Evolutionary conservation across 2,113 vertebrate species (phyloP).

Genomic region (Aphyosemion australe): DNA sequence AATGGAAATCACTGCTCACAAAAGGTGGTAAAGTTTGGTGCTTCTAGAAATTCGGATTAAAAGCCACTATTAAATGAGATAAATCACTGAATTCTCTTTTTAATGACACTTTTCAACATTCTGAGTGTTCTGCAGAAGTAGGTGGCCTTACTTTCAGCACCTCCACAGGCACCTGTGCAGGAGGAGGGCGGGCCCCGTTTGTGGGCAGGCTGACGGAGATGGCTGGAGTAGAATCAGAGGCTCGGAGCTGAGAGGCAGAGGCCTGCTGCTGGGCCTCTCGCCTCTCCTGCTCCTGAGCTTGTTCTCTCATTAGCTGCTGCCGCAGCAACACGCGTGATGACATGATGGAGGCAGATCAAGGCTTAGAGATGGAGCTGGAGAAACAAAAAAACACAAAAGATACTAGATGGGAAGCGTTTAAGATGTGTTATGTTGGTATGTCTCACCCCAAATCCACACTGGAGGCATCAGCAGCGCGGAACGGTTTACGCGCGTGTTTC

Average conservation of each 20-base stretch:
- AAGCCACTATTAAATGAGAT: too few species aligned
- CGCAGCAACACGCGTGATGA: constrained; percentile 84
- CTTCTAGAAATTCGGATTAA: too few species aligned
- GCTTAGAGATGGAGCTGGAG: constrained; percentile 52
- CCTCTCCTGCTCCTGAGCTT: constrained; percentile 88
- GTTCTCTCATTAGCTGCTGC: constrained; percentile 91
- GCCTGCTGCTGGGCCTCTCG: constrained; percentile 84
- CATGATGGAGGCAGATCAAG: constrained; percentile 62
- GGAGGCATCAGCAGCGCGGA: too few species aligned
- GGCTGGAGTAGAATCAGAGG: constrained; percentile 78
- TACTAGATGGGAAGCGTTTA: not conserved
- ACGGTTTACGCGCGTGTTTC: too few species aligned
- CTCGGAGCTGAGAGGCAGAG: constrained; percentile 73
- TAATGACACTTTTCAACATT: not conserved
- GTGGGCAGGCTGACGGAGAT: constrained; percentile 80
- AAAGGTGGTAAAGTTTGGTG: not conserved
- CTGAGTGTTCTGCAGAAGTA: not conserved
- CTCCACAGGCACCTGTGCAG: constrained; percentile 88
- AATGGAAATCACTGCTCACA: not conserved
- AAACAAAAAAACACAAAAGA: not conserved
- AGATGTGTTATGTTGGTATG: too few species aligned
- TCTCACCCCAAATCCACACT: too few species aligned
- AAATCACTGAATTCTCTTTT: not conserved
- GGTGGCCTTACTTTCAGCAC: constrained; percentile 84
- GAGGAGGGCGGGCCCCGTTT: constrained; percentile 75